Base-by-base conservation (phyloP, 2,888 invertebrate genomes). In the Corbicula japonica region DNA sequence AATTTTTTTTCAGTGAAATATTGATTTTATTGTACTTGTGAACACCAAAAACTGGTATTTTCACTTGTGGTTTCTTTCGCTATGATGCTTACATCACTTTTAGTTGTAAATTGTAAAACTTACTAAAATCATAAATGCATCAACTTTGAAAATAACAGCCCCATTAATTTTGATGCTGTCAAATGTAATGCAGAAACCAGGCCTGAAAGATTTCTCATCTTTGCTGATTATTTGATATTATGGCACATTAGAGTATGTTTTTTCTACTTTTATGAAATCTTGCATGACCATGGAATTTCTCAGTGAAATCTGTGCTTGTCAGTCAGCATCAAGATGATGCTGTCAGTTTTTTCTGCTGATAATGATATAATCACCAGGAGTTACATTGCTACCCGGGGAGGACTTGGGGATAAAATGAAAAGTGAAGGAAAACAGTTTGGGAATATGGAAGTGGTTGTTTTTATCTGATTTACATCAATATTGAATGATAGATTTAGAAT, bases 151-250 rank as follows among this genome's bases (percentile, higher is more conserved):
- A n/a, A n/a, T n/a, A n/a, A n/a, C n/a, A n/a, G n/a, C n/a, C n/a
- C n/a, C n/a, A n/a, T n/a, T n/a, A n/a, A n/a, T n/a, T 58, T 58
- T 58, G 35, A 58, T 58, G 34, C 58, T 38, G 38, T 54, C 41
- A 30, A 18, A 38, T 38, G 15, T 66, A 54, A 66, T 66, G 54
- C 30, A 38, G 41, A 54, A 41, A 30, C 35, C 66, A 66, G 66
- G 23, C 10, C 18, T 21, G 5, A 23, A 54, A 35, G 30, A 66
- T 66, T 41, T 54, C 66, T 66, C 66, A 54, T 38, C 54, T 38
- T 66, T 66, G 41, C 41, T 54, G 66, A 74, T 74, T 74, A 61
- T 66, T 74, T 58, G 74, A 74, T 74, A 74, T 74, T 60, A 68
- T 66, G 60, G 34, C 60, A 68, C 66, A 74, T 74, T 50, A 68